These are phyloP conservation scores for Microvelia longipes DNA, from an alignment of 1,140 invertebrate species.

Conservation along the genomic window DNA sequence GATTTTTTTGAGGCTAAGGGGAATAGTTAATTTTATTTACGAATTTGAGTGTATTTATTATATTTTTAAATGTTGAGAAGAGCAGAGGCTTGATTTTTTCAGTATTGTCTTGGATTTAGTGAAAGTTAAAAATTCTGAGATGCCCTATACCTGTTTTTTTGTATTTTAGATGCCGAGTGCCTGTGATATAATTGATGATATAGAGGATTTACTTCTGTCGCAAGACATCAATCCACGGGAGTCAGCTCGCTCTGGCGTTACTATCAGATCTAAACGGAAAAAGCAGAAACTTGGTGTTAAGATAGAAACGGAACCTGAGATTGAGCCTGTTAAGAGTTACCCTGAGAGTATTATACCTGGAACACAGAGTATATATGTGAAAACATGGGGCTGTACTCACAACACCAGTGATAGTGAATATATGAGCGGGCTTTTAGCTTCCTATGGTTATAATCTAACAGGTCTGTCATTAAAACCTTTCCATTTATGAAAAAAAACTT, in stretches of 20 bases:
- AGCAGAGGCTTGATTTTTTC: too few species aligned
- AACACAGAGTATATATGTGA: conserved; percentile 81
- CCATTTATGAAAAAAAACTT: too few species aligned
- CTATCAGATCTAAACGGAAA: conserved; percentile 40
- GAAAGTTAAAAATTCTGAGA: too few species aligned
- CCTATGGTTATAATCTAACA: conserved; percentile 74
- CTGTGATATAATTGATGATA: conserved; percentile 55
- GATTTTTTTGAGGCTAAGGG: too few species aligned
- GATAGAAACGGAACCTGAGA: conserved; percentile 22
- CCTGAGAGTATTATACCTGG: conserved; percentile 58
- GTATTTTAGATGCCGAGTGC: conserved; percentile 33
- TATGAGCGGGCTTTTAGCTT: conserved; percentile 84
- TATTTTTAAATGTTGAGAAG: too few species aligned
- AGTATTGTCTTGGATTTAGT: too few species aligned
- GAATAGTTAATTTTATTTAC: too few species aligned
- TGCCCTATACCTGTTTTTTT: too few species aligned
- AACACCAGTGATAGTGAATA: conserved; percentile 94
- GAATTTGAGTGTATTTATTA: too few species aligned
- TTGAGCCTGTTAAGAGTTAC: conserved; percentile 27
- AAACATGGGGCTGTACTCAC: conserved; percentile 96
- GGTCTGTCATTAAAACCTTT: too few species aligned
- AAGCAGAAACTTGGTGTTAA: conserved; percentile 20
- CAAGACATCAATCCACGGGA: conserved; percentile 61
- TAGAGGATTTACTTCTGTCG: conserved; percentile 61
- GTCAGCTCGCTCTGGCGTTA: conserved; percentile 50